Conservation (phyloP, 2,113 vertebrate genomes). For the Campylomormyrus numenius region DNA sequence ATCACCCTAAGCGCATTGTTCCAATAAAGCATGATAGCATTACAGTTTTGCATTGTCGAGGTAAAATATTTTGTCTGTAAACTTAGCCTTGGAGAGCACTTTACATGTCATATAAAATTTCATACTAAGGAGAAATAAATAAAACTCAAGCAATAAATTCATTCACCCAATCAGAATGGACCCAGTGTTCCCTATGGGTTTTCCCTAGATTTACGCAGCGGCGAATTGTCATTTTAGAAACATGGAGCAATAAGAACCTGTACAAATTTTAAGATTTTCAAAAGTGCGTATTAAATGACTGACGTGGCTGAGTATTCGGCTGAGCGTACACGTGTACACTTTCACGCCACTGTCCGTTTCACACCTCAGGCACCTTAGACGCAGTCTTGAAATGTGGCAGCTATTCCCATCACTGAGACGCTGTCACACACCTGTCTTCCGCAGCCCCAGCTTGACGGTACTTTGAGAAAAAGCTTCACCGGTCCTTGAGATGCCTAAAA, state of each 20-base stretch:
- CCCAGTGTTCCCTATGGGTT: slow-evolving; percentile 36
- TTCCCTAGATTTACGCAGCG: slow-evolving; percentile 24
- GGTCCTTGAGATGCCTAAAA: slow-evolving; percentile 32
- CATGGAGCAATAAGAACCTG: slow-evolving; percentile 11
- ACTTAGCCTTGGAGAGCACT: slow-evolving; percentile 46
- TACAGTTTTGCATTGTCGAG: slow-evolving; percentile 53
- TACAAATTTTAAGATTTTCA: background rate
- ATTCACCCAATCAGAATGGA: slow-evolving; percentile 52
- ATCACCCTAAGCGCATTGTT: slow-evolving; percentile 48
- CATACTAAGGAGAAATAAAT: slow-evolving; percentile 44
- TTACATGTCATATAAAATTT: slow-evolving; percentile 61
- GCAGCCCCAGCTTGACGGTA: slow-evolving; percentile 16
- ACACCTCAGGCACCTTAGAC: background rate
- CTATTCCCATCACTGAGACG: background rate
- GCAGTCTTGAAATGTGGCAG: background rate
- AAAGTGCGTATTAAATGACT: background rate
- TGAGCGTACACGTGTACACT: background rate
- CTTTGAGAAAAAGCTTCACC: slow-evolving; percentile 38
- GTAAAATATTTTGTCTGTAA: slow-evolving; percentile 52
- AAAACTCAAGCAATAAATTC: slow-evolving; percentile 47
- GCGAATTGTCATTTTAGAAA: slow-evolving; percentile 31
- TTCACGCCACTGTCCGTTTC: background rate
- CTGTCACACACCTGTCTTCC: slow-evolving; percentile 10
- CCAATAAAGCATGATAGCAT: slow-evolving; percentile 47
- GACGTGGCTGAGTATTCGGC: background rate